Evolutionary conservation across 2,113 vertebrate genomes (phyloP).

Genomic region (Tachysurus vachellii): DNA sequence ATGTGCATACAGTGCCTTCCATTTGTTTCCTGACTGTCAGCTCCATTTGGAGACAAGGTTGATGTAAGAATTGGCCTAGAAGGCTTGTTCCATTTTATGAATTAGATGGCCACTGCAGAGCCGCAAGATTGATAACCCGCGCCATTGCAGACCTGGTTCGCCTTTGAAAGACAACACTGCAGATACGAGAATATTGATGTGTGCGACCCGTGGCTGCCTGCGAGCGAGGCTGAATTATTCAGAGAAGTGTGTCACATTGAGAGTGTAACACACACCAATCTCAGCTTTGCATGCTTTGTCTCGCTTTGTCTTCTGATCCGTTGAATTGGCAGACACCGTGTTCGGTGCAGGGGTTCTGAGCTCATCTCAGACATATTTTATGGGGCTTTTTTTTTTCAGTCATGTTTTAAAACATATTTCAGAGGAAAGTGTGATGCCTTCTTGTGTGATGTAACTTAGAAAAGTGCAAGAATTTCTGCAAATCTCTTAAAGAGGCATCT

Average conservation of each 20-base stretch:
- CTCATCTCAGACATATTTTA: not conserved
- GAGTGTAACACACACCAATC: slow-evolving; percentile 69
- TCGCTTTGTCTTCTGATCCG: slow-evolving; percentile 28
- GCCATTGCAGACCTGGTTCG: slow-evolving; percentile 33
- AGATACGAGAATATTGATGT: slow-evolving; percentile 79
- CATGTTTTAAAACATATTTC: not conserved
- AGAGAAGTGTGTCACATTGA: slow-evolving; percentile 75
- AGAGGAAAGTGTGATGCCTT: not conserved
- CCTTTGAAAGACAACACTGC: slow-evolving; percentile 70
- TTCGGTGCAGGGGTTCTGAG: not conserved
- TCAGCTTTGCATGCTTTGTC: slow-evolving; percentile 16
- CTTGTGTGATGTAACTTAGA: not conserved
- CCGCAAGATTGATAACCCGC: slow-evolving; percentile 32
- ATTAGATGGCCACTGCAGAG: slow-evolving; percentile 35
- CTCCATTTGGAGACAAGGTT: slow-evolving; percentile 38
- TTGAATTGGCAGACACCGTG: slow-evolving; percentile 13
- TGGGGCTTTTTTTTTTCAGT: not conserved
- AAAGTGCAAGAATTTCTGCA: not conserved
- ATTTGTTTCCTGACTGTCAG: slow-evolving; percentile 42
- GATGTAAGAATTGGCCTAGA: slow-evolving; percentile 41
- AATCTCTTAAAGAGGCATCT: not conserved
- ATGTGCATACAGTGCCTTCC: slow-evolving; percentile 15
- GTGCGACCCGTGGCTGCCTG: slow-evolving; percentile 75
- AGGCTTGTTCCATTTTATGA: slow-evolving; percentile 36
- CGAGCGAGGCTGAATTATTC: slow-evolving; percentile 78